Conservation (phyloP, 2,797 vertebrate species). For the Neosilurus hyrtlii region DNA sequence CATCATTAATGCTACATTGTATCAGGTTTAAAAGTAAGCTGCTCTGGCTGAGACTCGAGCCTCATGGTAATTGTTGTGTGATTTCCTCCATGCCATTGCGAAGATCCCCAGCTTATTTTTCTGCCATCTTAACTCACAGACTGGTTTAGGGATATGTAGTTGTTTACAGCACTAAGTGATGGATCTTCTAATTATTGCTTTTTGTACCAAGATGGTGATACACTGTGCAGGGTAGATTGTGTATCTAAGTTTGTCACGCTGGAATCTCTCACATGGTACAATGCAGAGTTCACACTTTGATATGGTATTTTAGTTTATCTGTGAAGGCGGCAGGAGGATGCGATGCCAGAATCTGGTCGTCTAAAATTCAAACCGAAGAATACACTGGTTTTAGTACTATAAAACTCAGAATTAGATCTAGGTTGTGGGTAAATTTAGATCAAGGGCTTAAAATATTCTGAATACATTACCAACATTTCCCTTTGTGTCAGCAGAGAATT, state of each 20-base stretch:
- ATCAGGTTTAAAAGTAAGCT: neutral
- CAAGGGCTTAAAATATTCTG: neutral
- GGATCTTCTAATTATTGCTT: neutral
- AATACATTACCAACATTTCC: neutral
- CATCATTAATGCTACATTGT: slow-evolving; percentile 10
- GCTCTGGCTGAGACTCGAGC: neutral
- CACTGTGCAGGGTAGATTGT: neutral
- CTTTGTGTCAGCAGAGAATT: neutral
- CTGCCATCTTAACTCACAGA: neutral
- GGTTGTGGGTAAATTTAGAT: neutral
- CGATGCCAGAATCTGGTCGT: neutral
- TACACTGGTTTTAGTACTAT: neutral
- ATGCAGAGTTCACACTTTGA: neutral
- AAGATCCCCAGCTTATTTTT: neutral
- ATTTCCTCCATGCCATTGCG: neutral
- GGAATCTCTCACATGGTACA: neutral
- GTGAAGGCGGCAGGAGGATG: neutral
- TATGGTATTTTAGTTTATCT: neutral
- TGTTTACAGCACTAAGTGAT: neutral
- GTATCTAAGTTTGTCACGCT: neutral
- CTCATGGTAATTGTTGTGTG: slow-evolving; percentile 1
- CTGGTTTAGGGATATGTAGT: neutral
- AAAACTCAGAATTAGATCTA: neutral
- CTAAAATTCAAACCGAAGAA: neutral
- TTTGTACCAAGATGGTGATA: slow-evolving; percentile 6